Percentiles rank a stretch among this genome's conserved stretches.
Evolutionary conservation across 2,888 invertebrate genomes (phyloP).

Genomic region (Belgica antarctica): DNA sequence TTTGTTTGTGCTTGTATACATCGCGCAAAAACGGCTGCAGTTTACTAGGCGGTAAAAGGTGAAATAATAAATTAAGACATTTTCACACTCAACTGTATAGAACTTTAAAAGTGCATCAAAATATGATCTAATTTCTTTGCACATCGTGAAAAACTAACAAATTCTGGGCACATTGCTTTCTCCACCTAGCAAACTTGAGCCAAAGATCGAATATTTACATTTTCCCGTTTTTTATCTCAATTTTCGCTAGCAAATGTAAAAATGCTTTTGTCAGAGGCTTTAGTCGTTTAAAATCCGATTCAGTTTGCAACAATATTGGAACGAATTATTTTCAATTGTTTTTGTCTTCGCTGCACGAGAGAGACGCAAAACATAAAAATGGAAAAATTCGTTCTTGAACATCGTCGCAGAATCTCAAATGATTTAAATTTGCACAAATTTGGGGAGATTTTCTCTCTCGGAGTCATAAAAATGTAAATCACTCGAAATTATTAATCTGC

Average conservation of each 20-base stretch:
- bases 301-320: constrained; percentile 36
- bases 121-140: too few relatives aligned
- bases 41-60: too few relatives aligned
- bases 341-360: constrained; percentile 5
- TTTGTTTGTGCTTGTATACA: too few relatives aligned
- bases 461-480: background rate
- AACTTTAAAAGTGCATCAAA: too few relatives aligned
- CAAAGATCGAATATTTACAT: background rate
- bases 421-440: constrained; percentile 8
- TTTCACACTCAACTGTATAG: too few relatives aligned
- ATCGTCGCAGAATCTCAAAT: background rate
- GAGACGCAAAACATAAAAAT: background rate
- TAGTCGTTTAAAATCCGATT: constrained; percentile 1
- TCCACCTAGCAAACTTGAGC: background rate
- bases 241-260: too few relatives aligned
- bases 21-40: too few relatives aligned
- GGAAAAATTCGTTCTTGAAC: background rate
- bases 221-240: too few relatives aligned
- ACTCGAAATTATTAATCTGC: constrained; percentile 7
- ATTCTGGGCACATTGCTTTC: background rate
- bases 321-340: constrained; percentile 38
- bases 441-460: background rate
- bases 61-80: too few relatives aligned
- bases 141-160: background rate
- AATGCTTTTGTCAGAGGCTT: too few relatives aligned